A percentile compares a stretch with the other conserved stretches of the same genome.
Conservation (phyloP, 2,797 vertebrate species). For the Zenarchopterus dispar region DNA sequence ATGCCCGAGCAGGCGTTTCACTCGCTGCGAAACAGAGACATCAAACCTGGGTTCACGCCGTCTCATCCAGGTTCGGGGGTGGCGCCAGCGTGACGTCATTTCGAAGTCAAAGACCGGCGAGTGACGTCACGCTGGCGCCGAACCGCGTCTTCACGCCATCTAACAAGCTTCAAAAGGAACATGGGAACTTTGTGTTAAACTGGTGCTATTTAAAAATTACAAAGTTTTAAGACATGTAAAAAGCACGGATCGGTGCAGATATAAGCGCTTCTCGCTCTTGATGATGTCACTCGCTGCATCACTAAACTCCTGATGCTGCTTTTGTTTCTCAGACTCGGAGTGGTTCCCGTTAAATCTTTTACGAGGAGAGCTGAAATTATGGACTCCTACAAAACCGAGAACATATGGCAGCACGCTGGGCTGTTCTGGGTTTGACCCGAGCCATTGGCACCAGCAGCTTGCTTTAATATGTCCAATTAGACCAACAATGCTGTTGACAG, state of each 20-base stretch:
- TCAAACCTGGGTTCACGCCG: background rate
- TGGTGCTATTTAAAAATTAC: background rate
- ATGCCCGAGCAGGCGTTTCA: slow-evolving; percentile 1
- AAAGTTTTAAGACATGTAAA: background rate
- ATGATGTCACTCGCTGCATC: background rate
- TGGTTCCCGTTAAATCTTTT: slow-evolving; percentile 62
- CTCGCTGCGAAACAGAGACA: background rate
- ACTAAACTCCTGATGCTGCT: background rate
- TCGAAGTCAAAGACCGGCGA: too few relatives aligned
- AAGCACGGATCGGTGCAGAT: background rate
- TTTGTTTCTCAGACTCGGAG: slow-evolving; percentile 44
- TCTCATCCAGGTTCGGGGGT: too few relatives aligned
- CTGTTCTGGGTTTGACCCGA: slow-evolving; percentile 57
- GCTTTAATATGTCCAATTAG: slow-evolving; percentile 70
- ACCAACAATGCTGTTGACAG: slow-evolving; percentile 53
- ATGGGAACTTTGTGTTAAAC: background rate
- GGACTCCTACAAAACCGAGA: slow-evolving; percentile 51
- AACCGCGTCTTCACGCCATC: too few relatives aligned
- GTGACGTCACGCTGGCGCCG: too few relatives aligned
- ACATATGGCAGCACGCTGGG: slow-evolving; percentile 48
- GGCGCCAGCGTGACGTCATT: too few relatives aligned
- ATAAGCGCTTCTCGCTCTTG: background rate
- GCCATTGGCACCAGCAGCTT: slow-evolving; percentile 52
- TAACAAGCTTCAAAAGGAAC: too few relatives aligned
- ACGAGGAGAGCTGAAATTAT: slow-evolving; percentile 56